Conservation (phyloP, 2,888 invertebrate species). For the Lepidochitona cinerea region DNA sequence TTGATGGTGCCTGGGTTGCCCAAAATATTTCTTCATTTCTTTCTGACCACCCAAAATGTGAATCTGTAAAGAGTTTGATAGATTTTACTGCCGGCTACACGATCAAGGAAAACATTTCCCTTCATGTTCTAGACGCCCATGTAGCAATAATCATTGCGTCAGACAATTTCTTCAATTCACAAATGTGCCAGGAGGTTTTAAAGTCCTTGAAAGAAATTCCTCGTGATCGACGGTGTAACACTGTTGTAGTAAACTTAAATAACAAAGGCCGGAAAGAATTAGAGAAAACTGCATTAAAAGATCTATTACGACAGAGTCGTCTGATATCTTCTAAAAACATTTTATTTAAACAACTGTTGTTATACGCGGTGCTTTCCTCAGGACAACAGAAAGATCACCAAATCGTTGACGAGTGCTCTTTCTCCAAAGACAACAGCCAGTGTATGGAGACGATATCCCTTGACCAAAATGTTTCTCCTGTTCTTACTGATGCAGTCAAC, state of each 20-base stretch:
- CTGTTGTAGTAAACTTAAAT: not conserved
- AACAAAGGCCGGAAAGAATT: not conserved
- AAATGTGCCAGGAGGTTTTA: not conserved
- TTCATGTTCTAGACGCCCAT: not conserved
- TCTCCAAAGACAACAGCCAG: no score
- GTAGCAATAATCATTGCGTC: not conserved
- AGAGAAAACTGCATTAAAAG: not conserved
- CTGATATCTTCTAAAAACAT: not conserved
- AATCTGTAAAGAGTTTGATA: not conserved
- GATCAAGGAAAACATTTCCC: not conserved
- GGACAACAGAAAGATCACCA: no score
- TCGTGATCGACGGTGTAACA: not conserved
- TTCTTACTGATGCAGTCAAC: no score
- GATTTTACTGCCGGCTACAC: not conserved
- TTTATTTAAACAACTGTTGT: not conserved
- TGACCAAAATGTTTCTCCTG: no score
- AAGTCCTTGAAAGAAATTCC: not conserved
- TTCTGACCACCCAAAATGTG: not conserved
- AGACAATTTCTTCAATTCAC: not conserved
- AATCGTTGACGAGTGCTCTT: no score
- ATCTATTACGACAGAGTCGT: not conserved
- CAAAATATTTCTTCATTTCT: not conserved
- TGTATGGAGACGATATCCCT: no score
- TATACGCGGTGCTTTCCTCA: not conserved
- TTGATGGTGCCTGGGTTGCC: not conserved